Evolutionary conservation across 2,888 invertebrate genomes (phyloP), one percentile per base, ranked within the genome.

Genomic region (Rhamnusium bicolor): DNA sequence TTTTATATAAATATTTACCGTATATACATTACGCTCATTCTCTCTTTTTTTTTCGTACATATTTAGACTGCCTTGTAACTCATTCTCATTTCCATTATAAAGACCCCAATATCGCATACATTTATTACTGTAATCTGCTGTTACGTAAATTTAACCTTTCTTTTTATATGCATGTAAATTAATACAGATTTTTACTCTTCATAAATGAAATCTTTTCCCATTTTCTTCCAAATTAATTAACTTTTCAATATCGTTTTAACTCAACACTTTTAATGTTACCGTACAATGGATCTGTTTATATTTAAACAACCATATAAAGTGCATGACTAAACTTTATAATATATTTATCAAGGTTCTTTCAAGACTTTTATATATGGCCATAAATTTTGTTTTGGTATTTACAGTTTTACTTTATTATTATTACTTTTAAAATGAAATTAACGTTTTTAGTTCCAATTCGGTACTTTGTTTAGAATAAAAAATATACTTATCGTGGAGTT

Each of bases 381-480:
- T 65, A 65, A 65, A 65, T 65, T 53, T 32, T 53, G 27, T 51
- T 49, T 65, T 27, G 51, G 27, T 65, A 51, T 65, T 65, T 53
- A 65, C 63, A 2, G 51, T 65, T 65, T 49, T 18, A 19, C 19
- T 65, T 49, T 18, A 32, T 18, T 27, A 14, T 8, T 32, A 32
- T 65, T 53, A 18, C 32, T 4, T 53, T 21, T 29, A 53, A 53
- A 63, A 49, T n/a, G 8, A 16, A 32, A 8, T 8, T 8, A 51
- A 6, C 12, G 27, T 49, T 63, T n/a, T 46, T 63, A 63, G 7
- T 21, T 51, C 46, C 29, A 63, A 21, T 49, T 27, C 12, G n/a
- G 46, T 16, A 10, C 0, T 60, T n/a, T 60, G 16, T 60, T 16
- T 61, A 46, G 16, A 32, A 18, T 61, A 19, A 18, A 32, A 18